Percentiles rank a stretch among this genome's conserved stretches.
phyloP scores from a whole-genome alignment of 2,888 invertebrate species.

The Sialis lutaria region DNA sequence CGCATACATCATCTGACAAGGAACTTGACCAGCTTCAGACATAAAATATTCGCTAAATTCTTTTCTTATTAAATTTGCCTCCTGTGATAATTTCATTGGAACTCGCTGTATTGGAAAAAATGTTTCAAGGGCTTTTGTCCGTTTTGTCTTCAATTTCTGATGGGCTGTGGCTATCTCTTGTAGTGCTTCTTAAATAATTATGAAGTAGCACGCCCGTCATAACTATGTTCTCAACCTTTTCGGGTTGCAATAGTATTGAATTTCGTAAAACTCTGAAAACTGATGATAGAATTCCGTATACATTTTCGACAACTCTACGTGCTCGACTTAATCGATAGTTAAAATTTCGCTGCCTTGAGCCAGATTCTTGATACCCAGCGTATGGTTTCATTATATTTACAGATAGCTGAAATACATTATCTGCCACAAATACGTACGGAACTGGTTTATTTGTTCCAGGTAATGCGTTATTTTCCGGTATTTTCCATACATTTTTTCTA shows the following conservation, averaged over 20 bases:
- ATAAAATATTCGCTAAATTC: neutral
- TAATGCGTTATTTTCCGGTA: slow-evolving; percentile 8
- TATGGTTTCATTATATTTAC: slow-evolving; percentile 9
- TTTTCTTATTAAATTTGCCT: neutral
- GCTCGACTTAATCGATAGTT: slow-evolving; percentile 9
- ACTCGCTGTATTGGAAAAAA: neutral
- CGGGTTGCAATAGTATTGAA: slow-evolving; percentile 10
- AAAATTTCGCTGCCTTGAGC: slow-evolving; percentile 4
- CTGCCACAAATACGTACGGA: slow-evolving; percentile 12
- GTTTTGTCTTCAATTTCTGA: slow-evolving; percentile 4
- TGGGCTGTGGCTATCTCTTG: slow-evolving; percentile 5
- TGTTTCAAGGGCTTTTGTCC: neutral
- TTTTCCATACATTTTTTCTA: slow-evolving; percentile 4
- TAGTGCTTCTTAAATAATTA: slow-evolving; percentile 7
- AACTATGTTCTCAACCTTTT: slow-evolving; percentile 6
- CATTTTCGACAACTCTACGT: slow-evolving; percentile 12
- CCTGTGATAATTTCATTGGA: neutral
- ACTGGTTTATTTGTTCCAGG: slow-evolving; percentile 7
- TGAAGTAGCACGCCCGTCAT: slow-evolving; percentile 7
- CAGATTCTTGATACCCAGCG: slow-evolving; percentile 5
- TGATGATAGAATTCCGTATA: slow-evolving; percentile 9
- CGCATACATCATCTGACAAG: too few relatives aligned
- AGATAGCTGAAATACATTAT: slow-evolving; percentile 12
- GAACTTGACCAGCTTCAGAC: too few relatives aligned
- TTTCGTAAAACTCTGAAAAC: slow-evolving; percentile 9